A percentile compares a stretch with the other conserved stretches of the same genome.
Conservation (phyloP, 1,140 invertebrate species). For the Contarinia nasturtii region DNA sequence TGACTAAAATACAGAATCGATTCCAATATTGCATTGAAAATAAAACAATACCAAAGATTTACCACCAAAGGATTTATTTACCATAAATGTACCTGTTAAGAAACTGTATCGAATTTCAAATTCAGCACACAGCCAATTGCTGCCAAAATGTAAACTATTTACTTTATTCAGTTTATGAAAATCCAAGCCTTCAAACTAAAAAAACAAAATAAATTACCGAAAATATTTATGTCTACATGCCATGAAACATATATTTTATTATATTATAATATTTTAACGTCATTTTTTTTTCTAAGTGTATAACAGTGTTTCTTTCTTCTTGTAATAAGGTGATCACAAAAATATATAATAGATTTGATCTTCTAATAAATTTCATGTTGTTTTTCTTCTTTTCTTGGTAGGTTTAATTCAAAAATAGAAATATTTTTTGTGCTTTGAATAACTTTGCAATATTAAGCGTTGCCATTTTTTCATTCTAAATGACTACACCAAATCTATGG, state of each 20-base stretch:
- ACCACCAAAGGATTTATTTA: no score
- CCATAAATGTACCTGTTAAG: no score
- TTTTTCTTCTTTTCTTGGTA: conserved; percentile 4
- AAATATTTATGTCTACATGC: conserved; percentile 14
- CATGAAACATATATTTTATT: conserved; percentile 2
- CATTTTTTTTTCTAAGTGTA: conserved; percentile 4
- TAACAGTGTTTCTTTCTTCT: conserved; percentile 6
- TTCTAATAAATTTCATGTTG: conserved; percentile 9
- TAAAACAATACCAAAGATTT: no score
- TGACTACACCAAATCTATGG: neutral
- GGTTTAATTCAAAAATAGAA: conserved; percentile 1
- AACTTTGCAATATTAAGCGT: conserved; percentile 5
- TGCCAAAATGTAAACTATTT: no score
- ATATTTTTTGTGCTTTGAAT: conserved; percentile 5
- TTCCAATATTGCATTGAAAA: no score
- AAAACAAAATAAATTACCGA: conserved; percentile 22
- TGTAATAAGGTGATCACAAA: conserved; percentile 1
- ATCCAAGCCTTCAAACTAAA: no score
- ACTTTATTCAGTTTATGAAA: no score
- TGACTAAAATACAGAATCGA: neutral
- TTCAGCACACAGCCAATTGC: no score
- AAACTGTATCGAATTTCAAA: no score
- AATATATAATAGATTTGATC: conserved; percentile 1
- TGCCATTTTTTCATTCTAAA: conserved; percentile 4
- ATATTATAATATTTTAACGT: conserved; percentile 1